Percentiles rank a stretch among this genome's conserved stretches.
Evolutionary conservation across 37 sponge, comb jelly and placozoan species (phyloP).

Genomic region (Cliona cf. orientalis): DNA sequence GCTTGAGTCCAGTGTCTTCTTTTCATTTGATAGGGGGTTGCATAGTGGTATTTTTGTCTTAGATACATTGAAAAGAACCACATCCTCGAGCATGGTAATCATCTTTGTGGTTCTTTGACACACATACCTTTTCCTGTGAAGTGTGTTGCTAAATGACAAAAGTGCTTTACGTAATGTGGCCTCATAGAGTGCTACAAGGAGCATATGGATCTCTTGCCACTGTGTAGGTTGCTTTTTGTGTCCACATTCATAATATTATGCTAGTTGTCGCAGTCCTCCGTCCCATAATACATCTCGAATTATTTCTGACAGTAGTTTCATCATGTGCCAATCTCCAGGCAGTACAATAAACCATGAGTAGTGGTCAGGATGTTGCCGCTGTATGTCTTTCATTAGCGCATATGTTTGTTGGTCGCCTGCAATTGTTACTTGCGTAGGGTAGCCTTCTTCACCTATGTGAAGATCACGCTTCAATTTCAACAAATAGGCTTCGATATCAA

Average conservation of each 20-base stretch:
- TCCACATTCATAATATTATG: constrained; percentile 16
- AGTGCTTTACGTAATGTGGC: neutral
- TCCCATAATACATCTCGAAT: constrained; percentile 14
- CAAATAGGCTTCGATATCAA: constrained; percentile 4
- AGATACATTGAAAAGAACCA: neutral
- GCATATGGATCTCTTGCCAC: constrained; percentile 28
- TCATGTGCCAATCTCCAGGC: constrained; percentile 19
- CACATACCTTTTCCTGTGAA: neutral
- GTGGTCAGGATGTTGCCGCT: neutral
- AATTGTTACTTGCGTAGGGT: neutral
- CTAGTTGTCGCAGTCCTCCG: constrained; percentile 1
- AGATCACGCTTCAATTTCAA: constrained; percentile 1
- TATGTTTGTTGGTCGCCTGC: constrained; percentile 16
- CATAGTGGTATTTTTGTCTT: neutral
- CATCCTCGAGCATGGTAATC: neutral
- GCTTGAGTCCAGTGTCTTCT: neutral
- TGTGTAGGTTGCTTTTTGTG: neutral
- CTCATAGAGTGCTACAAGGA: constrained; percentile 4
- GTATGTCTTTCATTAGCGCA: neutral
- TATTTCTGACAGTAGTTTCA: constrained; percentile 10
- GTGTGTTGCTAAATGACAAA: neutral
- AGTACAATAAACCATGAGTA: constrained; percentile 1
- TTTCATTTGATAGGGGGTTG: neutral
- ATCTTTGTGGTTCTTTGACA: neutral
- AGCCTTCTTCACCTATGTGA: neutral